Evolutionary conservation across 2,113 vertebrate genomes (phyloP).

Genomic region (Natator depressus): DNA sequence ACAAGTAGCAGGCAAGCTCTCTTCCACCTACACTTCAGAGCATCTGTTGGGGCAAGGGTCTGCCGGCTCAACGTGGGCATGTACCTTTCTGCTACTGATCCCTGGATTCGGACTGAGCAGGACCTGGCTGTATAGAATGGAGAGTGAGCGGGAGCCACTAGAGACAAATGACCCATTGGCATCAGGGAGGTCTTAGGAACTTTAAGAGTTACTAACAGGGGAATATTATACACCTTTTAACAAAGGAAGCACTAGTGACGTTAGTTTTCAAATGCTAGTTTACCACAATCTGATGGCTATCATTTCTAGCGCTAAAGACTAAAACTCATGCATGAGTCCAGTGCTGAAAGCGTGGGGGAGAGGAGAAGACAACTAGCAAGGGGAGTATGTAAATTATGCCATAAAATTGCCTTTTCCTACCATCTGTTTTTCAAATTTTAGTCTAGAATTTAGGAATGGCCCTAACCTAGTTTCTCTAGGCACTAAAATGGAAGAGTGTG

Average conservation of each 20-base stretch:
- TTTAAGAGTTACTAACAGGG: background rate
- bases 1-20: background rate
- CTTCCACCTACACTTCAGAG: background rate
- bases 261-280: background rate
- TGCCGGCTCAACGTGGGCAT: background rate
- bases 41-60: background rate
- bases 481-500: background rate
- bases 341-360: background rate
- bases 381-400: accelerated
- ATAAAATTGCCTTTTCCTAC: background rate
- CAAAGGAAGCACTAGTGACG: background rate
- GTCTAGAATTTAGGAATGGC: background rate
- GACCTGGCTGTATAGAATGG: background rate
- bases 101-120: background rate
- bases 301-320: background rate
- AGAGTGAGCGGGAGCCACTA: background rate
- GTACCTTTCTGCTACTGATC: background rate
- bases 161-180: background rate
- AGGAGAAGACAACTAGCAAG: background rate
- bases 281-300: background rate
- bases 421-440: no score
- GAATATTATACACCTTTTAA: background rate
- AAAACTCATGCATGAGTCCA: background rate
- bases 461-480: background rate
- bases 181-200: background rate